A percentile compares a stretch with the other conserved stretches of the same genome.
Evolutionary conservation across 2,113 vertebrate genomes (phyloP).

Genomic region (Aspiorhynchus laticeps): DNA sequence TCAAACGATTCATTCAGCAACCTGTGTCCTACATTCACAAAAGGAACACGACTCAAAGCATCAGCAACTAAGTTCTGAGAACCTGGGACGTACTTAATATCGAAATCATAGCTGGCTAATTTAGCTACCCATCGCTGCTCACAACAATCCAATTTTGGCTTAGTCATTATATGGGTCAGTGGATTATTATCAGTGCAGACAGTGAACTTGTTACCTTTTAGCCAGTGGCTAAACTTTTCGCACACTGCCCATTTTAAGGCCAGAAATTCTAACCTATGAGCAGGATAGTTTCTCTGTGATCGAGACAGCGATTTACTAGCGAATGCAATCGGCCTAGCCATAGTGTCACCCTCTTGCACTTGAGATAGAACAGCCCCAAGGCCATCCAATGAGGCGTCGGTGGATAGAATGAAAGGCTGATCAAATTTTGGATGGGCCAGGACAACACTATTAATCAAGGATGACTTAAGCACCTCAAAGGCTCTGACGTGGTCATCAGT

Average conservation of each 20-base stretch:
- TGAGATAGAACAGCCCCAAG: constrained; percentile 21
- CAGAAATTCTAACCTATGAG: constrained; percentile 14
- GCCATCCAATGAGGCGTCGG: constrained; percentile 41
- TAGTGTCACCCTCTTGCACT: background rate
- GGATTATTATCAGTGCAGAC: too few species aligned
- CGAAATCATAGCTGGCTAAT: constrained; percentile 18
- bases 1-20: too few species aligned
- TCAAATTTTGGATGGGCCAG: constrained; percentile 34
- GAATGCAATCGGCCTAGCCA: background rate
- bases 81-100: constrained; percentile 11
- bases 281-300: constrained; percentile 20
- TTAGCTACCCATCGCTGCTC: constrained; percentile 25
- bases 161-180: constrained; percentile 8
- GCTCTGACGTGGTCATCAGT: background rate
- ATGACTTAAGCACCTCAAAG: constrained; percentile 22
- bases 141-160: constrained; percentile 19
- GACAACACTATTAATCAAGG: constrained; percentile 5
- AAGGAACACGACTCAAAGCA: too few species aligned
- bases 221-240: background rate
- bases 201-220: too few species aligned
- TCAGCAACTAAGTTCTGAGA: constrained; percentile 1
- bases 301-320: background rate
- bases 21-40: too few species aligned
- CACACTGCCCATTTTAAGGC: too few species aligned
- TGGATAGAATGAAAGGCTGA: constrained; percentile 33